These are phyloP conservation scores for Apodemus agrarius DNA, from an alignment of 2,797 vertebrate species.

Conservation along the genomic window DNA sequence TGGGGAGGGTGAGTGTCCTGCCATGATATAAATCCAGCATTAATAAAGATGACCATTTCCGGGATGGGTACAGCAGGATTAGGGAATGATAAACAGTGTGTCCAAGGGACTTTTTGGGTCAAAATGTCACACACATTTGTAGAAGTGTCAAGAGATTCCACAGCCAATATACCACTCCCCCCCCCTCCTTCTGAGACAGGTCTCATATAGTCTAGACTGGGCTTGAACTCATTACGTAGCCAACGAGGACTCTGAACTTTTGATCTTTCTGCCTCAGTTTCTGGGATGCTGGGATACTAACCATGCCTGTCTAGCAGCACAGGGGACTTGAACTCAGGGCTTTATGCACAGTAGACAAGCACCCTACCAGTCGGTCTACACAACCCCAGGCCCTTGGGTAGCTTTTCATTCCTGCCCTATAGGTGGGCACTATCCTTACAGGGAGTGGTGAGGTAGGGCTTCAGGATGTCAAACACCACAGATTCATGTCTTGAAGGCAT, in stretches of 20 bases:
- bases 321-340: background rate
- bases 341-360: background rate
- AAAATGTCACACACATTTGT: background rate
- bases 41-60: background rate
- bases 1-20: accelerated
- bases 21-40: background rate
- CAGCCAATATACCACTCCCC: background rate
- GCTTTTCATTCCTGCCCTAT: background rate
- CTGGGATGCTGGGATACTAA: background rate
- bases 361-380: background rate
- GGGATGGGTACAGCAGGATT: background rate
- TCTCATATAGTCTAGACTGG: background rate
- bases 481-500: background rate
- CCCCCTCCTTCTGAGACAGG: background rate
- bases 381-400: background rate
- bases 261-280: background rate
- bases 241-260: background rate
- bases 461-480: background rate
- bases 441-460: background rate
- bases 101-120: background rate
- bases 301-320: background rate
- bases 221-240: background rate
- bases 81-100: background rate
- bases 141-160: background rate
- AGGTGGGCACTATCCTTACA: background rate